phyloP scores from a whole-genome alignment of 2,113 vertebrate species.

The Pollachius pollachius region DNA sequence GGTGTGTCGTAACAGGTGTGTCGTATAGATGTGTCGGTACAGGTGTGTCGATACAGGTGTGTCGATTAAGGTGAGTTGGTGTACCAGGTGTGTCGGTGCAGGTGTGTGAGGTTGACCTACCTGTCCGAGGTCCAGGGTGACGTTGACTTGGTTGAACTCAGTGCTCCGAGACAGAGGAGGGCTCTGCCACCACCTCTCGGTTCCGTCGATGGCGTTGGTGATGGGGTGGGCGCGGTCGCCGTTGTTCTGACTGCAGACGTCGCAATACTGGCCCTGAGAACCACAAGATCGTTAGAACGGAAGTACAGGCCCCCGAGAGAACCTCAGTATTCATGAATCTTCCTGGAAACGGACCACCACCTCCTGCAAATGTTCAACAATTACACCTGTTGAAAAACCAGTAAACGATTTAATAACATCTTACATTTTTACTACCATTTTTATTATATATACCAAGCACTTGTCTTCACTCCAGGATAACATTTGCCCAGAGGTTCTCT shows the following conservation, averaged over 20 bases:
- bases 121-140: slow-evolving; percentile 96
- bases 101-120: slow-evolving; percentile 62
- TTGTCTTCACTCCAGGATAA: too few relatives aligned
- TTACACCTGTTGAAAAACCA: too few relatives aligned
- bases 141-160: slow-evolving; percentile 92
- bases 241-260: slow-evolving; percentile 83
- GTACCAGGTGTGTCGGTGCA: neutral
- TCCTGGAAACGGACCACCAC: too few relatives aligned
- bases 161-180: slow-evolving; percentile 89
- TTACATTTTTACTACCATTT: too few relatives aligned
- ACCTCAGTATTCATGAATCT: slow-evolving; percentile 6
- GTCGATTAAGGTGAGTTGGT: too few relatives aligned
- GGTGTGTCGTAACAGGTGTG: too few relatives aligned
- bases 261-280: slow-evolving; percentile 93
- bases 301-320: neutral
- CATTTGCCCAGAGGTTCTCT: too few relatives aligned
- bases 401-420: too few relatives aligned
- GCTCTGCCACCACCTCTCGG: slow-evolving; percentile 98
- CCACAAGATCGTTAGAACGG: neutral
- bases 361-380: too few relatives aligned
- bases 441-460: too few relatives aligned
- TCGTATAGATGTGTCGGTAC: too few relatives aligned
- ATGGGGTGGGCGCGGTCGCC: slow-evolving; percentile 89
- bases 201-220: slow-evolving; percentile 93
- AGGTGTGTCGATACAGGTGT: too few relatives aligned